Conservation (phyloP, 2,888 invertebrate genomes). For the Tromatobia lineatoria region DNA sequence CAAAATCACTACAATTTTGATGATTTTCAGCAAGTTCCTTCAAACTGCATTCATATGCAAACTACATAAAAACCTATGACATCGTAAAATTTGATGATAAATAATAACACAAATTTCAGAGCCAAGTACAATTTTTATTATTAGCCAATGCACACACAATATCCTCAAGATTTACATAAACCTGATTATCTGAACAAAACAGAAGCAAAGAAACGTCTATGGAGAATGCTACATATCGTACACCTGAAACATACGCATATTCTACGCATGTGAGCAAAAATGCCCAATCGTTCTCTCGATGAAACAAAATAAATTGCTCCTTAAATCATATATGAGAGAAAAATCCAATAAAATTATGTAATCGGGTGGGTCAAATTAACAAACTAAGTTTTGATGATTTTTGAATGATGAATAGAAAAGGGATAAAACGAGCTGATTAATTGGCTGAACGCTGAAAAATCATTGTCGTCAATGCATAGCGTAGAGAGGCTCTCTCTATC, state of each 20-base stretch:
- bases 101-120: constrained; percentile 34
- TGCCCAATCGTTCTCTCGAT: too few species aligned
- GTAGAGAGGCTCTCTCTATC: neutral
- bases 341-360: constrained; percentile 59
- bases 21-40: too few species aligned
- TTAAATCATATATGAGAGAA: neutral
- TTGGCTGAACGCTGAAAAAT: constrained; percentile 30
- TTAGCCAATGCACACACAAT: neutral
- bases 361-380: constrained; percentile 32
- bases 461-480: neutral
- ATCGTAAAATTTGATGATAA: neutral
- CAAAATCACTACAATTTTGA: too few species aligned
- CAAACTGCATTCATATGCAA: too few species aligned
- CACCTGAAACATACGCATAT: too few species aligned
- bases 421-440: constrained; percentile 5
- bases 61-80: too few species aligned
- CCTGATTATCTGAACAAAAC: neutral
- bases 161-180: constrained; percentile 16
- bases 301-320: too few species aligned
- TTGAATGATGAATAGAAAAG: neutral
- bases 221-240: neutral
- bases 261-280: too few species aligned
- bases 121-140: constrained; percentile 23
- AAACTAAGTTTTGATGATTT: neutral
- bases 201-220: neutral